phyloP scores from a whole-genome alignment of 2,797 vertebrate genomes.

The Paguma larvata region DNA sequence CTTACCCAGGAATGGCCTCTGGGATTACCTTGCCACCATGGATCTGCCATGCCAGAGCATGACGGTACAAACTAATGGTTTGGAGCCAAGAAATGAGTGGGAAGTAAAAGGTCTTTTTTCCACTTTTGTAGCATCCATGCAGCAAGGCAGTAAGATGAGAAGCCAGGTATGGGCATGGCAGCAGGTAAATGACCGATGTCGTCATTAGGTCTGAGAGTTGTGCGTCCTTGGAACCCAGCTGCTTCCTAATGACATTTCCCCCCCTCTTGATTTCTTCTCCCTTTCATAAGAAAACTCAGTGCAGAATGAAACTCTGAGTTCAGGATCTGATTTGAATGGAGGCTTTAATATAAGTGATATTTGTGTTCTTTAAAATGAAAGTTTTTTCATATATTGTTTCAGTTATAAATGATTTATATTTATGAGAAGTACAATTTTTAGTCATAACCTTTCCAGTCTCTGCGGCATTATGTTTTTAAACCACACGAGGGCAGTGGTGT shows the following conservation, averaged over 20 bases:
- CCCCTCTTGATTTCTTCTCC: slow-evolving; percentile 27
- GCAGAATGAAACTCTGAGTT: not conserved
- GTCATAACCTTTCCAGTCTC: not conserved
- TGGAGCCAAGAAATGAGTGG: not conserved
- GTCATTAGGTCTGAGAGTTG: not conserved
- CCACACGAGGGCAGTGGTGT: slow-evolving; percentile 84
- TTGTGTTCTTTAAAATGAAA: slow-evolving; percentile 1
- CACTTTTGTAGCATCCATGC: not conserved
- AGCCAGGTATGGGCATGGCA: not conserved
- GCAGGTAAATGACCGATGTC: not conserved
- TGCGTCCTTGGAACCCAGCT: not conserved
- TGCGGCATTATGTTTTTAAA: not conserved
- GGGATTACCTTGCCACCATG: not conserved
- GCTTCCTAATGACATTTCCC: slow-evolving; percentile 4
- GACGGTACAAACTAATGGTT: not conserved
- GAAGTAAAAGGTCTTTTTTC: not conserved
- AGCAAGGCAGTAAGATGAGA: not conserved
- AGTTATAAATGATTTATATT: not conserved
- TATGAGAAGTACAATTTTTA: not conserved
- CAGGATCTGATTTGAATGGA: not conserved
- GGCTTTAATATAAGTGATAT: slow-evolving; percentile 45
- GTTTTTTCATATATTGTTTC: not conserved
- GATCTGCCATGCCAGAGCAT: not conserved
- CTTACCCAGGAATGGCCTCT: not conserved
- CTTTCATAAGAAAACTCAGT: slow-evolving; percentile 2